A percentile compares a stretch with the other conserved stretches of the same genome.
Evolutionary conservation across 2,888 invertebrate genomes (phyloP).

Genomic region (Netelia virgata): DNA sequence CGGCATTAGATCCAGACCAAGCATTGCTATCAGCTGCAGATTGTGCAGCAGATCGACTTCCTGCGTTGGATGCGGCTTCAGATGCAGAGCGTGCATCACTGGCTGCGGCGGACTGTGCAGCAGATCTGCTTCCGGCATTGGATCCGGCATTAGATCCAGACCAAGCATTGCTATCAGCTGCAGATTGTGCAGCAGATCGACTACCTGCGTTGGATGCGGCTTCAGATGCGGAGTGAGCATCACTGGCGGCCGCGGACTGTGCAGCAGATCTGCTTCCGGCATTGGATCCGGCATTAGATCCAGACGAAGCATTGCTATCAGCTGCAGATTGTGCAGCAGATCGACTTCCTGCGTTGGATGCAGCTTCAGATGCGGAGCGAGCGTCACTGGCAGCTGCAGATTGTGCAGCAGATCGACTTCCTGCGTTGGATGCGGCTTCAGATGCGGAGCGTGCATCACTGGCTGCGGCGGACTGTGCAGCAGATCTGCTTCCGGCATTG

Average conservation of each 20-base stretch:
- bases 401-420: not conserved
- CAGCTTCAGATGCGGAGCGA: too few species aligned
- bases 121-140: not conserved
- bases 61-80: not conserved
- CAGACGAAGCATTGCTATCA: too few species aligned
- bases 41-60: not conserved
- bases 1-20: not conserved
- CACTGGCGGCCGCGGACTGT: too few species aligned
- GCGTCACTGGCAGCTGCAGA: not conserved
- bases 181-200: too few species aligned
- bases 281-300: too few species aligned
- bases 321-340: too few species aligned
- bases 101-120: not conserved
- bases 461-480: not conserved
- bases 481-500: not conserved
- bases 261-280: too few species aligned
- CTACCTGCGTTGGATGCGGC: too few species aligned
- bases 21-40: not conserved
- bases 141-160: not conserved
- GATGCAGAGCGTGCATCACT: not conserved
- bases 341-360: too few species aligned
- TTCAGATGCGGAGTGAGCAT: too few species aligned
- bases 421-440: not conserved
- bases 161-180: too few species aligned
- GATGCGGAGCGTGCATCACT: not conserved